Evolutionary conservation across 2,797 vertebrate genomes (phyloP).

Genomic region (Anabas testudineus): DNA sequence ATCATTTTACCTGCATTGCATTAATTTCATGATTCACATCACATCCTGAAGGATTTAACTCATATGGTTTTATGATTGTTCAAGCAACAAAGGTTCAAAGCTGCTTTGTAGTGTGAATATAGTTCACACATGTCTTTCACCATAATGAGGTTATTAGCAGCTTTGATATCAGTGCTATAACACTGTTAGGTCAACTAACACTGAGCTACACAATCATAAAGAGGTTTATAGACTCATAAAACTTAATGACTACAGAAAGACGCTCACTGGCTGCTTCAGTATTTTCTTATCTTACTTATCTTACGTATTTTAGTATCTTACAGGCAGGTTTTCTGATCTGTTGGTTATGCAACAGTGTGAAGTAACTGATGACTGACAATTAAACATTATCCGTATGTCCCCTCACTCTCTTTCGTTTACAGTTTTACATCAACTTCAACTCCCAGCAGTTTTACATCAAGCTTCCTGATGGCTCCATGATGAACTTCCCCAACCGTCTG

Average conservation of each 20-base stretch:
- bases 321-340: not conserved
- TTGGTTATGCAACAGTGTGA: not conserved
- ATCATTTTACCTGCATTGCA: no score
- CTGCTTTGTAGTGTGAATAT: not conserved
- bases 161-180: not conserved
- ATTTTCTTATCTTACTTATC: not conserved
- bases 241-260: not conserved
- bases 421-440: conserved; percentile 81
- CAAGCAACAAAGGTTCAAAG: not conserved
- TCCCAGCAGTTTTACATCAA: conserved; percentile 79
- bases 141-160: not conserved
- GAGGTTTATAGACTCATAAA: conserved; percentile 39
- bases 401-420: not conserved
- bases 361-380: no score
- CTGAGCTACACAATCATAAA: not conserved
- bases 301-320: no score
- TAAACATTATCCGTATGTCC: no score
- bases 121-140: not conserved
- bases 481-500: conserved; percentile 83
- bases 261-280: not conserved
- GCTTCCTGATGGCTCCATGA: conserved; percentile 78
- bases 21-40: not conserved
- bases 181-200: conserved; percentile 14
- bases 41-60: not conserved
- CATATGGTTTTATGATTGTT: not conserved